Conservation (phyloP, 2,888 invertebrate species). For the Cylindroiulus punctatus region DNA sequence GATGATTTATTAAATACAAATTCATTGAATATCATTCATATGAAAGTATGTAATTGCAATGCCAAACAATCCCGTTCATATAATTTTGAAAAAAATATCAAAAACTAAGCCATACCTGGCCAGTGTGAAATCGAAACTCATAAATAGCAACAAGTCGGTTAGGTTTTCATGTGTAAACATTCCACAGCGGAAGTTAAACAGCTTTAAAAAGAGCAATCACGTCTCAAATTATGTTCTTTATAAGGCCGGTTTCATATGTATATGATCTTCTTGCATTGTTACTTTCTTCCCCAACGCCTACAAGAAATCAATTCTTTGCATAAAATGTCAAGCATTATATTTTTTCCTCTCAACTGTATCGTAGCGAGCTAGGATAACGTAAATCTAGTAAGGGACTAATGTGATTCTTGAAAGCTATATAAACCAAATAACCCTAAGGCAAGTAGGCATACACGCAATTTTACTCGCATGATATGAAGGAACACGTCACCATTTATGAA, state of each 20-base stretch:
- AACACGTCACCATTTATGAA: not conserved
- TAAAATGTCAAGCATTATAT: conserved; percentile 17
- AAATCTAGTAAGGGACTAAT: not conserved
- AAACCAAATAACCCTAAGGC: not conserved
- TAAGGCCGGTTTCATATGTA: conserved; percentile 14
- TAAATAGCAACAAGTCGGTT: not conserved
- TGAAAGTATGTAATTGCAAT: too few species aligned
- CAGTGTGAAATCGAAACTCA: not conserved
- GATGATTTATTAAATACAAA: too few species aligned
- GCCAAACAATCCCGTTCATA: too few species aligned
- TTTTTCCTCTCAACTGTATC: not conserved
- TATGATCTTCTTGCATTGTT: not conserved
- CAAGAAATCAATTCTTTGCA: not conserved
- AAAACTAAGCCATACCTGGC: not conserved
- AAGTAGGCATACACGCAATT: not conserved
- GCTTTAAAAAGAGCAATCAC: not conserved
- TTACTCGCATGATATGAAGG: not conserved
- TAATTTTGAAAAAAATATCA: not conserved
- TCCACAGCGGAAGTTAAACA: not conserved
- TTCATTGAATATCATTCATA: too few species aligned
- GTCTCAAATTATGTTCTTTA: not conserved
- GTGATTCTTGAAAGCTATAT: not conserved
- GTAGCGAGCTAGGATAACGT: not conserved
- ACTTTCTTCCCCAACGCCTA: conserved; percentile 1
- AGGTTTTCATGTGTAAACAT: not conserved